Percentiles rank a stretch among this genome's conserved stretches.
Conservation (phyloP, 2,888 invertebrate species). For the Capitulum mitella region DNA sequence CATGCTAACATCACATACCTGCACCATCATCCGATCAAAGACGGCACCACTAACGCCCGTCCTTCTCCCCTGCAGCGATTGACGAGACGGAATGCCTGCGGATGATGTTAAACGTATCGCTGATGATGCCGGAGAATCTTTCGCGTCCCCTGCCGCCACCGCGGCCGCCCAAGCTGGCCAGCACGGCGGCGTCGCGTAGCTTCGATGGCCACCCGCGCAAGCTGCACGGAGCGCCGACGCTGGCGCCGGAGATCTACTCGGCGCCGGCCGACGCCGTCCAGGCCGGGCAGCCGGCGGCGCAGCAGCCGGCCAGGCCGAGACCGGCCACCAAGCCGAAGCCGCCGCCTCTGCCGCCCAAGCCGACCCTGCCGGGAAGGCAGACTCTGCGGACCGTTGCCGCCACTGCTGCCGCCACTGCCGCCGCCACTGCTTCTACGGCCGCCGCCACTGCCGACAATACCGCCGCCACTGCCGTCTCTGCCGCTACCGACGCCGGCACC, state of each 20-base stretch:
- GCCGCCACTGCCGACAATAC: too few relatives aligned
- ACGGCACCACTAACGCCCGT: not conserved
- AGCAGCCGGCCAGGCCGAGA: not conserved
- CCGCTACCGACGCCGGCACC: too few relatives aligned
- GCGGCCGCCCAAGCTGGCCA: conserved; percentile 42
- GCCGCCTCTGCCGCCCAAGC: conserved; percentile 21
- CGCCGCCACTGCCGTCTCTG: too few relatives aligned
- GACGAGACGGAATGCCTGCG: conserved; percentile 38
- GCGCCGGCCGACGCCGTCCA: not conserved
- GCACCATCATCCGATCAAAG: conserved; percentile 34
- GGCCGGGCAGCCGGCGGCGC: not conserved
- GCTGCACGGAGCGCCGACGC: not conserved
- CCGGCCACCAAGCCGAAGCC: not conserved
- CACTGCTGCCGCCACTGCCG: too few relatives aligned
- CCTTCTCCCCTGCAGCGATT: not conserved
- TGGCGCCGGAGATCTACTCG: not conserved
- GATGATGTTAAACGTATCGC: conserved; percentile 31
- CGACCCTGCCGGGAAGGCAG: not conserved
- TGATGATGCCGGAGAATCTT: conserved; percentile 8
- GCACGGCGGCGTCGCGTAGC: conserved; percentile 36
- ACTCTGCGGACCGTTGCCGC: not conserved
- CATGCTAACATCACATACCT: too few relatives aligned
- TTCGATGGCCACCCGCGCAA: conserved; percentile 44
- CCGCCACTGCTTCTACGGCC: too few relatives aligned
- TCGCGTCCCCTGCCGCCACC: conserved; percentile 9